Evolutionary conservation across 2,888 invertebrate genomes (phyloP).

Genomic region (Philereme vetulata): DNA sequence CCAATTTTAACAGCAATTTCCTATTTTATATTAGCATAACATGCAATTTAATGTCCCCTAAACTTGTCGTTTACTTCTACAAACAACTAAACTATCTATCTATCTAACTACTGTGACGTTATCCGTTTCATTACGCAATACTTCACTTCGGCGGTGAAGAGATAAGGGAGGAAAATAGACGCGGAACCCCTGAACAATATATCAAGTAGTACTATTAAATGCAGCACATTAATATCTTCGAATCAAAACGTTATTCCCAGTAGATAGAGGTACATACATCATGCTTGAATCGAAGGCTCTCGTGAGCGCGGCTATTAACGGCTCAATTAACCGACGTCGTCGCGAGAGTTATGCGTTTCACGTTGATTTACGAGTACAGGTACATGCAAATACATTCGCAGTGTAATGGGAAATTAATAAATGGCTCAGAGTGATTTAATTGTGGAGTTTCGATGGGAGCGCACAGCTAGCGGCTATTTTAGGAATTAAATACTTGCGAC

Average conservation of each 20-base stretch:
- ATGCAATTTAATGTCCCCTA: too few relatives aligned
- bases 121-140: too few relatives aligned
- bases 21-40: too few relatives aligned
- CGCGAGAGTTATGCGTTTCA: slow-evolving; percentile 39
- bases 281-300: slow-evolving; percentile 33
- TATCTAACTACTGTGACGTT: too few relatives aligned
- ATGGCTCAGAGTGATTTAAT: slow-evolving; percentile 35
- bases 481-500: slow-evolving; percentile 18
- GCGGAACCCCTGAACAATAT: background rate
- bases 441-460: slow-evolving; percentile 23
- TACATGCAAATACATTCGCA: slow-evolving; percentile 46
- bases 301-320: slow-evolving; percentile 51
- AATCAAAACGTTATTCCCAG: slow-evolving; percentile 16
- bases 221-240: slow-evolving; percentile 8
- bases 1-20: too few relatives aligned
- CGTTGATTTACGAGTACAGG: slow-evolving; percentile 41
- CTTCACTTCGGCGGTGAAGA: too few relatives aligned
- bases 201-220: background rate
- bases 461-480: slow-evolving; percentile 16
- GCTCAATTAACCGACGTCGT: slow-evolving; percentile 50
- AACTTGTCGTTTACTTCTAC: too few relatives aligned
- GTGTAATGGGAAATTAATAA: slow-evolving; percentile 38
- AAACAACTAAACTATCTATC: too few relatives aligned
- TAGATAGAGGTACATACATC: slow-evolving; percentile 13
- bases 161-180: background rate